These are phyloP conservation scores for Decapterus maruadsi DNA, from an alignment of 2,797 vertebrate genomes.

Conservation along the genomic window DNA sequence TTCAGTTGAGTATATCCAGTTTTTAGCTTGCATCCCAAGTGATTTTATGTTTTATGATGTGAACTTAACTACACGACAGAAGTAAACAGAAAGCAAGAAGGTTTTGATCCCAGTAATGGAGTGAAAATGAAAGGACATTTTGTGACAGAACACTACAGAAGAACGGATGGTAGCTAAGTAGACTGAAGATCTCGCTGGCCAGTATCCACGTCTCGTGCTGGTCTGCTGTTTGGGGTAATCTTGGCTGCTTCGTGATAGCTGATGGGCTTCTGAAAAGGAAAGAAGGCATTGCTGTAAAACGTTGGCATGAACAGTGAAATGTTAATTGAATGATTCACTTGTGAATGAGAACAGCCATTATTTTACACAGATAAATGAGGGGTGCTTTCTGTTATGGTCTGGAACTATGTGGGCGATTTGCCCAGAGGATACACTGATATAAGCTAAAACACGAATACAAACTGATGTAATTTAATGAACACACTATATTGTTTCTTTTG, in stretches of 20 bases:
- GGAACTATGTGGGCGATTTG: slow-evolving; percentile 52
- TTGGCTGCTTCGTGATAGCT: slow-evolving; percentile 45
- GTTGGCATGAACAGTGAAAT: slow-evolving; percentile 6
- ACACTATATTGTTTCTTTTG: slow-evolving; percentile 49
- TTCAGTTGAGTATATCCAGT: slow-evolving; percentile 21
- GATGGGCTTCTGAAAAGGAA: slow-evolving; percentile 50
- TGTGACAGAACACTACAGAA: slow-evolving; percentile 24
- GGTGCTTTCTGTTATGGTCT: slow-evolving; percentile 65
- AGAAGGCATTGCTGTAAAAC: slow-evolving; percentile 4
- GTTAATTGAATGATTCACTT: slow-evolving; percentile 38
- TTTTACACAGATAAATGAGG: slow-evolving; percentile 48
- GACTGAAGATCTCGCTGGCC: slow-evolving; percentile 6
- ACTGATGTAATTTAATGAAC: slow-evolving; percentile 60
- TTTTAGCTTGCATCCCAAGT: slow-evolving; percentile 42
- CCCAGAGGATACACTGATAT: slow-evolving; percentile 72
- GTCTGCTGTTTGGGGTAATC: slow-evolving; percentile 1
- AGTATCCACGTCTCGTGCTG: slow-evolving; percentile 28
- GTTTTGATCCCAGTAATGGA: slow-evolving; percentile 20
- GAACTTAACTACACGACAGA: slow-evolving; percentile 46
- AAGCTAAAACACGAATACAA: slow-evolving; percentile 76
- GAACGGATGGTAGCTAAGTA: neutral
- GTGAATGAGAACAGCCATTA: slow-evolving; percentile 31
- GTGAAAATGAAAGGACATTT: neutral
- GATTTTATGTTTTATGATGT: slow-evolving; percentile 37
- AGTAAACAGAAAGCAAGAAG: slow-evolving; percentile 30